phyloP scores from a whole-genome alignment of 2,113 vertebrate species.

The Engraulis encrasicolus region DNA sequence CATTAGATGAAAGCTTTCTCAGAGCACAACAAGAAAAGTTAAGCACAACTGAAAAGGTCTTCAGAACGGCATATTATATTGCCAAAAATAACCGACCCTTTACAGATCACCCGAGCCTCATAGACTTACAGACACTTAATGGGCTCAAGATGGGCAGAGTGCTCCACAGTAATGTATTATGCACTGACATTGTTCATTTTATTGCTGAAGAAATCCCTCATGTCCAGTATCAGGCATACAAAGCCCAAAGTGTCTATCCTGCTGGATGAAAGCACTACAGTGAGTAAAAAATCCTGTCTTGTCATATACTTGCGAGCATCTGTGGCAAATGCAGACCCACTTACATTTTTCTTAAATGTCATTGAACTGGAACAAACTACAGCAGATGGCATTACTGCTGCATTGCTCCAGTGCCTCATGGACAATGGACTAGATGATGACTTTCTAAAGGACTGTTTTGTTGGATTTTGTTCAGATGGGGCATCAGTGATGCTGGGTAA shows the following conservation, averaged over 20 bases:
- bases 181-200: conserved; percentile 14
- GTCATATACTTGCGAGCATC: conserved; percentile 4
- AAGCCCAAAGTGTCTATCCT: background rate
- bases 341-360: conserved; percentile 1
- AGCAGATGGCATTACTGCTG: background rate
- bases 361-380: background rate
- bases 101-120: background rate
- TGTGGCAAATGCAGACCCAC: conserved; percentile 9
- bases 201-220: conserved; percentile 7
- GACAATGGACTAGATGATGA: background rate
- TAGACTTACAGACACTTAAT: background rate
- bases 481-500: background rate
- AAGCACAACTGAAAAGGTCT: conserved; percentile 9
- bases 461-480: background rate
- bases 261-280: conserved; percentile 13
- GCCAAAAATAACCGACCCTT: background rate
- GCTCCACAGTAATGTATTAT: background rate
- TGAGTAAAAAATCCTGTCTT: conserved; percentile 14
- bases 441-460: background rate
- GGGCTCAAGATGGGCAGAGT: background rate
- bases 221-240: background rate
- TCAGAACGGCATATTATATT: background rate
- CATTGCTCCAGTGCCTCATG: background rate
- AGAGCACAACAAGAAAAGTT: conserved; percentile 4
- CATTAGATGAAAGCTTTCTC: conserved; percentile 2